Conservation (phyloP, 1,140 invertebrate genomes). For the Hydropsyche tenuis region DNA sequence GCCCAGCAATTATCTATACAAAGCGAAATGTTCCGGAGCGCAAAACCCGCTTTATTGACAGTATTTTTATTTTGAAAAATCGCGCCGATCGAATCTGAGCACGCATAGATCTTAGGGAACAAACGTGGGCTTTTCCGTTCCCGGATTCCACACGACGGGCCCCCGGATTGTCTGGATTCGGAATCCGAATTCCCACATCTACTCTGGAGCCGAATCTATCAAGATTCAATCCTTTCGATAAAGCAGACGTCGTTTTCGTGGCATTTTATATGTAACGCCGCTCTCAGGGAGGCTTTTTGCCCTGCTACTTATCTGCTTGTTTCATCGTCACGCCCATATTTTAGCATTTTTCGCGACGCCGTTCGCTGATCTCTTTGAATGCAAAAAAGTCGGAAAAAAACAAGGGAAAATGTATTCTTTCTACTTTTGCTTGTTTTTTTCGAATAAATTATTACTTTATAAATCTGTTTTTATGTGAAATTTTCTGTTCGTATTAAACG, state of each 20-base stretch:
- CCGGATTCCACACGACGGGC: no score
- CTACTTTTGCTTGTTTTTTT: not conserved
- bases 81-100: not conserved
- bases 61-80: not conserved
- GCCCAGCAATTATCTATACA: not conserved
- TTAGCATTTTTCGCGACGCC: not conserved
- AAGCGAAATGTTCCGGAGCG: not conserved
- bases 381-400: not conserved
- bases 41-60: no score
- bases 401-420: not conserved
- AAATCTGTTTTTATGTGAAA: no score
- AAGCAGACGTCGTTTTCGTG: not conserved
- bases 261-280: conserved; percentile 19
- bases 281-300: not conserved
- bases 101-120: no score
- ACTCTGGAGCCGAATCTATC: not conserved
- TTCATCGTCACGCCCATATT: conserved; percentile 24
- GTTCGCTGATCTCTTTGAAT: not conserved
- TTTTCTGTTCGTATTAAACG: no score
- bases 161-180: no score
- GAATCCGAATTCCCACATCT: not conserved
- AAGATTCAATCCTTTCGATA: conserved; percentile 27
- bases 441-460: not conserved
- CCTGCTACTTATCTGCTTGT: conserved; percentile 4
- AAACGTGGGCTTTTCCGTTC: no score